phyloP scores from a whole-genome alignment of 2,888 invertebrate species.

The Drosophila mulleri region DNA sequence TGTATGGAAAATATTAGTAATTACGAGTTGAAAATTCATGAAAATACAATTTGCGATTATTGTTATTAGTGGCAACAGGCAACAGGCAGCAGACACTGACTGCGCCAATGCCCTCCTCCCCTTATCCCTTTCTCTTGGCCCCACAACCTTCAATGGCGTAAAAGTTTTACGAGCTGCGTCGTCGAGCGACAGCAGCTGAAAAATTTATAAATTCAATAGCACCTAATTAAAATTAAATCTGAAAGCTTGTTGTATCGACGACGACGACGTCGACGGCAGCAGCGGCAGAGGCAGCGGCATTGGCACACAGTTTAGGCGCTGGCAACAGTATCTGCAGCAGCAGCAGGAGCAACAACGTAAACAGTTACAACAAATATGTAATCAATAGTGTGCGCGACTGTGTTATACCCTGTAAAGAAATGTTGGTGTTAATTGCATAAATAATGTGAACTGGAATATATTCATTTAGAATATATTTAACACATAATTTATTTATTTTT shows the following conservation, averaged over 20 bases:
- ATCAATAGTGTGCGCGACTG: neutral
- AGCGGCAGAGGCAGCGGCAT: constrained; percentile 48
- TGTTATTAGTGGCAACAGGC: constrained; percentile 76
- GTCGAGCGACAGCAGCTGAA: constrained; percentile 70
- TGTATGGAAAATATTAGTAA: constrained; percentile 80
- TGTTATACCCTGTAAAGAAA: neutral
- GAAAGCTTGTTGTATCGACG: constrained; percentile 77
- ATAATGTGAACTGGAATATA: neutral
- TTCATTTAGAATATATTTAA: neutral
- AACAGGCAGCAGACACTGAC: constrained; percentile 44
- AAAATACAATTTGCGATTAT: constrained; percentile 83
- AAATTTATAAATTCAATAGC: constrained; percentile 81
- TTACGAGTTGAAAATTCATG: constrained; percentile 82
- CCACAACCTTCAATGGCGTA: constrained; percentile 66
- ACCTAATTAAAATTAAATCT: constrained; percentile 81
- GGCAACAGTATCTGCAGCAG: constrained; percentile 26
- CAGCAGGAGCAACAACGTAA: constrained; percentile 32
- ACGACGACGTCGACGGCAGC: constrained; percentile 49
- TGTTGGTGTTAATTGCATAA: neutral
- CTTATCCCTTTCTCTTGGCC: neutral
- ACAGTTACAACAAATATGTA: constrained; percentile 37
- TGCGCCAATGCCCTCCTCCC: constrained; percentile 15
- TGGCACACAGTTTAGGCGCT: constrained; percentile 53
- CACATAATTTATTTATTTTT: too few relatives aligned
- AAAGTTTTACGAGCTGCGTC: constrained; percentile 67